A percentile compares a stretch with the other conserved stretches of the same genome.
Conservation (phyloP, 2,888 invertebrate genomes). For the Exephanes ischioxanthus region DNA sequence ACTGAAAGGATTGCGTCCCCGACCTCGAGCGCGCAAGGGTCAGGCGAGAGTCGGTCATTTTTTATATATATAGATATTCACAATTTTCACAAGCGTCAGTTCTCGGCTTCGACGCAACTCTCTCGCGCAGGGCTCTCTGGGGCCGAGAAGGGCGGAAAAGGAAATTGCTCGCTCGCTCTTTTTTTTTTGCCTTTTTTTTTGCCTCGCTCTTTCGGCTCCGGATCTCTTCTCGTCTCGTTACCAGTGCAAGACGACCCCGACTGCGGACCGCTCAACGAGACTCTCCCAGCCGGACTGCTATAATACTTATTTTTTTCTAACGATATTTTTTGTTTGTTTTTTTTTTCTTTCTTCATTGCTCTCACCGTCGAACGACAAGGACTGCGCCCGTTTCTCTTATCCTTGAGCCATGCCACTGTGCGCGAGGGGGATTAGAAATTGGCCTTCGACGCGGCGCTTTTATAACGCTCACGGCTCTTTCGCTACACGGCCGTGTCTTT, state of each 20-base stretch:
- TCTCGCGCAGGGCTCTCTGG: not conserved
- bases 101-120: slow-evolving; percentile 55
- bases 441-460: slow-evolving; percentile 76
- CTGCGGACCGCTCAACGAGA: slow-evolving; percentile 46
- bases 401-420: slow-evolving; percentile 72
- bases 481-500: slow-evolving; percentile 47
- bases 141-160: slow-evolving; percentile 66
- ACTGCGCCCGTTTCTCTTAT: slow-evolving; percentile 78
- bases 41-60: slow-evolving; percentile 51
- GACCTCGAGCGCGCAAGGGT: slow-evolving; percentile 55
- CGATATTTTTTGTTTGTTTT: slow-evolving; percentile 71
- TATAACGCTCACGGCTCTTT: slow-evolving; percentile 68
- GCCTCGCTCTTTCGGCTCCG: slow-evolving; percentile 40
- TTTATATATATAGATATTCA: not conserved
- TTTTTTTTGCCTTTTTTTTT: slow-evolving; percentile 3
- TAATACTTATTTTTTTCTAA: slow-evolving; percentile 70
- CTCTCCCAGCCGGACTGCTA: slow-evolving; percentile 57
- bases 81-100: slow-evolving; percentile 40
- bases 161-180: slow-evolving; percentile 60
- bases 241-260: slow-evolving; percentile 37
- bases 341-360: slow-evolving; percentile 73
- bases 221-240: slow-evolving; percentile 54
- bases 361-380: slow-evolving; percentile 67
- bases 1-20: slow-evolving; percentile 58
- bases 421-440: slow-evolving; percentile 81